Percentiles rank a stretch among this genome's conserved stretches.
Evolutionary conservation across 2,113 vertebrate species (phyloP).

Genomic region (Vimba vimba): DNA sequence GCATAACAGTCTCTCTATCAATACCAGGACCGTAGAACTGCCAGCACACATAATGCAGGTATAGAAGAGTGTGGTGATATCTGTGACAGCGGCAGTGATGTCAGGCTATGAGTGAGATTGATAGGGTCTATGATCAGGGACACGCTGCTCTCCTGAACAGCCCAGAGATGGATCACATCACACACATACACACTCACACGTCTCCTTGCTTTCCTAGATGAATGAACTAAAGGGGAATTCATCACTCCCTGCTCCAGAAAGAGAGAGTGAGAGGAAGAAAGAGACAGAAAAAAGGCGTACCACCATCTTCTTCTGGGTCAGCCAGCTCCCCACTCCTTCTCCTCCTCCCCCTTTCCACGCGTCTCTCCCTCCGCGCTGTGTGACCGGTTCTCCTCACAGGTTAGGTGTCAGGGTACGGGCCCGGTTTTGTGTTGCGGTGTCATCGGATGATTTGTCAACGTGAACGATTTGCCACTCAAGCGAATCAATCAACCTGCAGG

Average conservation of each 20-base stretch:
- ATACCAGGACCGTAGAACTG: background rate
- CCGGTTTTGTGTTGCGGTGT: constrained; percentile 72
- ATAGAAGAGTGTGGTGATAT: constrained; percentile 56
- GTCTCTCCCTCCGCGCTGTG: constrained; percentile 40
- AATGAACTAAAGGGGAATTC: constrained; percentile 81
- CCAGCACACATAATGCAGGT: constrained; percentile 35
- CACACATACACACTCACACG: constrained; percentile 54
- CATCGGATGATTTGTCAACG: constrained; percentile 77
- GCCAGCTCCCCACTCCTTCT: constrained; percentile 8
- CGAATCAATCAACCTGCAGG: constrained; percentile 75
- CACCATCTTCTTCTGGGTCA: constrained; percentile 68
- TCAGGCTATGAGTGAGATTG: constrained; percentile 80
- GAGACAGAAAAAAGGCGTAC: constrained; percentile 55
- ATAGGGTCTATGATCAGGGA: constrained; percentile 81
- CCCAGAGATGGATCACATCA: constrained; percentile 80
- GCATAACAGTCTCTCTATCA: background rate
- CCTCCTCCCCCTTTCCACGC: constrained; percentile 48
- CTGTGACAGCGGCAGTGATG: constrained; percentile 76
- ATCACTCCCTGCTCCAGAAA: constrained; percentile 70
- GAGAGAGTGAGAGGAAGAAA: constrained; percentile 51
- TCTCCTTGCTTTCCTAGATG: constrained; percentile 79
- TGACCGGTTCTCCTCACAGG: constrained; percentile 68
- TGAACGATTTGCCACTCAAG: constrained; percentile 75
- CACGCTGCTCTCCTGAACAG: constrained; percentile 74
- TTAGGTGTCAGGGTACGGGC: constrained; percentile 74